phyloP scores from a whole-genome alignment of 2,797 vertebrate species.

The Sebastes matsubarae region DNA sequence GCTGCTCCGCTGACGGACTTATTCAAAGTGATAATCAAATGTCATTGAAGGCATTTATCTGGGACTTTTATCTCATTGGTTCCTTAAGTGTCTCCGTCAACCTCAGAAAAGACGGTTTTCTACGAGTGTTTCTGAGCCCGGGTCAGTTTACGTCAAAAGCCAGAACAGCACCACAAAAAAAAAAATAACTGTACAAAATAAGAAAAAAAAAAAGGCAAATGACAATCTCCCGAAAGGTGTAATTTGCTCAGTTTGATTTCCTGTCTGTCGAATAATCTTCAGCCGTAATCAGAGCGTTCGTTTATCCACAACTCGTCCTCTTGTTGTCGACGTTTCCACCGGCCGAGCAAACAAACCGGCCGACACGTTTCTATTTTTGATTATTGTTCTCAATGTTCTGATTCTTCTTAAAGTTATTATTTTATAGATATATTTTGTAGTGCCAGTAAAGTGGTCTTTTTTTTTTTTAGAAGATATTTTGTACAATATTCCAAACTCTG shows the following conservation, averaged over 20 bases:
- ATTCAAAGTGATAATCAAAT: slow-evolving; percentile 11
- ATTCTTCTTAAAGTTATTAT: slow-evolving; percentile 66
- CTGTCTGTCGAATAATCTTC: slow-evolving; percentile 58
- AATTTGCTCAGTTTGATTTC: slow-evolving; percentile 75
- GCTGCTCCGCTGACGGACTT: background rate
- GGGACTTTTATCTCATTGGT: background rate
- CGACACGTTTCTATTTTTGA: slow-evolving; percentile 68
- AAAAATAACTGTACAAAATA: background rate
- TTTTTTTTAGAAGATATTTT: slow-evolving; percentile 74
- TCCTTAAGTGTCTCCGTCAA: background rate
- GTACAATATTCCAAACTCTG: slow-evolving; percentile 69
- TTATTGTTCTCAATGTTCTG: slow-evolving; percentile 62
- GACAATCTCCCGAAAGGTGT: slow-evolving; percentile 85
- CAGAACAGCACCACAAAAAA: slow-evolving; percentile 41
- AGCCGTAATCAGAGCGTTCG: slow-evolving; percentile 75
- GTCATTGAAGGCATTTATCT: background rate
- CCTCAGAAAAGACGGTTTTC: background rate
- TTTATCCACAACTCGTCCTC: slow-evolving; percentile 41
- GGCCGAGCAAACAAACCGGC: slow-evolving; percentile 43
- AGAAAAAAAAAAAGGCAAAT: slow-evolving; percentile 67
- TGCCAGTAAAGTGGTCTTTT: slow-evolving; percentile 73
- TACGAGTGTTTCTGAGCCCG: slow-evolving; percentile 1
- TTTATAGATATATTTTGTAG: slow-evolving; percentile 81
- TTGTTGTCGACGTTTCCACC: slow-evolving; percentile 17
- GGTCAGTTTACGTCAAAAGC: slow-evolving; percentile 27